phyloP scores from a whole-genome alignment of 2,888 invertebrate species.

The Nematopogon swammerdamellus region DNA sequence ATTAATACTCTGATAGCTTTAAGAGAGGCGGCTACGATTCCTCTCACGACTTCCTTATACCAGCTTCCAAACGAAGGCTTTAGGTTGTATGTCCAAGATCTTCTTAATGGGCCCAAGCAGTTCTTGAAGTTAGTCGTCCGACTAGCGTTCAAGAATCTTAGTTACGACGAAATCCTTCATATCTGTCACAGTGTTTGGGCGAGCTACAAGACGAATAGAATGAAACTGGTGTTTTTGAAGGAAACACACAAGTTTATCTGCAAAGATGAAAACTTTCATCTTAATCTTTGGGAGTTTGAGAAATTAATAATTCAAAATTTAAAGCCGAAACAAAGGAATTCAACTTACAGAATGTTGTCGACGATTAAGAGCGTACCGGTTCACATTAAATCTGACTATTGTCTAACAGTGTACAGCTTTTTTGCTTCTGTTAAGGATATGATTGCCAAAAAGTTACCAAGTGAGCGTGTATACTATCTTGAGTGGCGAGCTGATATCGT shows the following conservation, averaged over 20 bases:
- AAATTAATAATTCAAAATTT: not conserved
- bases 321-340: not conserved
- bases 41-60: not conserved
- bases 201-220: not conserved
- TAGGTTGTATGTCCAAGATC: not conserved
- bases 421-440: not conserved
- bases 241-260: not conserved
- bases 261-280: not conserved
- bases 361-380: not conserved
- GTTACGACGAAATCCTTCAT: not conserved
- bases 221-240: not conserved
- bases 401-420: not conserved
- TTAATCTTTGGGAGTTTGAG: not conserved
- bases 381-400: not conserved
- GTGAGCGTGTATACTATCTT: not conserved
- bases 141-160: not conserved
- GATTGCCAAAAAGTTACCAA: not conserved
- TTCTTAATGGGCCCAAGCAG: not conserved
- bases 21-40: not conserved
- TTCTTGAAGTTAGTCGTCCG: not conserved
- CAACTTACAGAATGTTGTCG: not conserved
- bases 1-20: not conserved
- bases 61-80: not conserved
- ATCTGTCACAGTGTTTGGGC: not conserved
- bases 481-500: not conserved